Conservation (phyloP, 2,888 invertebrate species). For the Chirona hameri region DNA sequence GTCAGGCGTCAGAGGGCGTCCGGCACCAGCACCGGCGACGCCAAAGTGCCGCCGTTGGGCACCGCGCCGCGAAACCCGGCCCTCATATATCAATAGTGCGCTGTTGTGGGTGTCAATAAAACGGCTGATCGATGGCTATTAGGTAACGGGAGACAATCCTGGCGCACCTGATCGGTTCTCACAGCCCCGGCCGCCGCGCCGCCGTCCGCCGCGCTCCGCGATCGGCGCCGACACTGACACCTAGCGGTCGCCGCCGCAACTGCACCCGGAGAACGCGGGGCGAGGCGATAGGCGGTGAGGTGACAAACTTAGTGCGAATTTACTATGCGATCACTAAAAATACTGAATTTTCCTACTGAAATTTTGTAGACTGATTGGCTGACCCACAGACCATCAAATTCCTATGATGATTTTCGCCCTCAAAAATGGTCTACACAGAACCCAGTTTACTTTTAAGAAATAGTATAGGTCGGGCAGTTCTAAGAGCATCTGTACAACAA, state of each 20-base stretch:
- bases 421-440: too few relatives aligned
- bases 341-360: too few relatives aligned
- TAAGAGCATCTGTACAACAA: too few relatives aligned
- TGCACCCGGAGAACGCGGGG: background rate
- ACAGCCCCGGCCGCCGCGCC: background rate
- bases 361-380: too few relatives aligned
- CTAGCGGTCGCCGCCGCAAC: background rate
- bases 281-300: too few relatives aligned
- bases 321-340: too few relatives aligned
- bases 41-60: background rate
- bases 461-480: too few relatives aligned
- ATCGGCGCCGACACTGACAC: background rate
- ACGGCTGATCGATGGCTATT: constrained; percentile 11
- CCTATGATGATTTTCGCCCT: too few relatives aligned
- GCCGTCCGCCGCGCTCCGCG: background rate
- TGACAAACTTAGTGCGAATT: too few relatives aligned
- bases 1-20: background rate
- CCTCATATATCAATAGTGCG: constrained; percentile 2
- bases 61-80: background rate
- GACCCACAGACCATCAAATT: too few relatives aligned
- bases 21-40: background rate
- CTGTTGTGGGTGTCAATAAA: constrained; percentile 3
- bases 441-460: too few relatives aligned
- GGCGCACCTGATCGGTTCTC: constrained; percentile 23
- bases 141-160: constrained; percentile 25